phyloP scores from a whole-genome alignment of 2,113 vertebrate species.

The mouse (Mus musculus) region DNA sequence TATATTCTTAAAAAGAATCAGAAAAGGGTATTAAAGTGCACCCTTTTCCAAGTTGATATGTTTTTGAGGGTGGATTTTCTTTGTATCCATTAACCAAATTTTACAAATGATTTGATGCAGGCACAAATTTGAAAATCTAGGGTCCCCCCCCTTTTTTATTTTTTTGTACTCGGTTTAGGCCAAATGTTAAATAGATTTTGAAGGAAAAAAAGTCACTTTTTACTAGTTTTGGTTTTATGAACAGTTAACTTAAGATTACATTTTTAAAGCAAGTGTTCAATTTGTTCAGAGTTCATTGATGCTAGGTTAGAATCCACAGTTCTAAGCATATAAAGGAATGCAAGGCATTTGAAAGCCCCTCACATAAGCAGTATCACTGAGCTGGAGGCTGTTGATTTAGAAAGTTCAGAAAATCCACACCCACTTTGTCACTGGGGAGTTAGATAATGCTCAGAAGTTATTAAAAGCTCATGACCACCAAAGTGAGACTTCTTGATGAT shows the following conservation, averaged over 20 bases:
- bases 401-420: background rate
- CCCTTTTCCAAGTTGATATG: background rate
- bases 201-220: background rate
- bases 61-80: background rate
- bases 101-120: constrained; percentile 24
- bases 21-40: background rate
- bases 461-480: background rate
- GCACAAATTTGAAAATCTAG: background rate
- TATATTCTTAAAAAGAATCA: background rate
- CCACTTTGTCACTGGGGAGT: background rate
- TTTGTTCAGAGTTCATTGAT: background rate
- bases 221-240: background rate
- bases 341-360: background rate
- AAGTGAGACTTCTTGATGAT: background rate
- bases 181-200: constrained; percentile 40
- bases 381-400: background rate
- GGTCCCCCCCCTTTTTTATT: background rate
- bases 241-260: background rate
- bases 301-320: background rate
- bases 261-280: background rate
- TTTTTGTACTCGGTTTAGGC: background rate
- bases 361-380: background rate
- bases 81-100: background rate
- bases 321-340: background rate
- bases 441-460: background rate